A percentile compares a stretch with the other conserved stretches of the same genome.
phyloP scores from a whole-genome alignment of 2,113 vertebrate species.

The Sigmodon hispidus region DNA sequence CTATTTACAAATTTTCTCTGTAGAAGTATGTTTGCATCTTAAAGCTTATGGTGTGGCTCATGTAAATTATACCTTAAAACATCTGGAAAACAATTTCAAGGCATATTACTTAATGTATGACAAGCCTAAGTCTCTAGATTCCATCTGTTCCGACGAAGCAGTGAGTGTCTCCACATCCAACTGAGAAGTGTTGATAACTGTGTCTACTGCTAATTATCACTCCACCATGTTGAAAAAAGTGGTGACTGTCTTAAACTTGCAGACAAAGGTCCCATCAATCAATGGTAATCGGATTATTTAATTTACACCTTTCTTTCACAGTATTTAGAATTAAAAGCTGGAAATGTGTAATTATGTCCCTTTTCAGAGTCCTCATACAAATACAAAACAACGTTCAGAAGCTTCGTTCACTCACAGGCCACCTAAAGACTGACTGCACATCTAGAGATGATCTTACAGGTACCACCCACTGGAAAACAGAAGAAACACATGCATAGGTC shows the following conservation, averaged over 20 bases:
- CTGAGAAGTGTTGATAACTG: slow-evolving; percentile 85
- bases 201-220: slow-evolving; percentile 86
- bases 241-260: slow-evolving; percentile 85
- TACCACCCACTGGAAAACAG: not conserved
- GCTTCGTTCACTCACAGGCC: slow-evolving; percentile 45
- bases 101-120: slow-evolving; percentile 84
- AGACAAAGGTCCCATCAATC: slow-evolving; percentile 85
- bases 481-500: not conserved
- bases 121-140: slow-evolving; percentile 80
- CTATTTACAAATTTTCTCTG: slow-evolving; percentile 47
- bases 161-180: slow-evolving; percentile 80
- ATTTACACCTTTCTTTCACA: slow-evolving; percentile 85
- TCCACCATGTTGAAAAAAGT: slow-evolving; percentile 84
- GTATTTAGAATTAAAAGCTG: slow-evolving; percentile 82
- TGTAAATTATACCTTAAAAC: slow-evolving; percentile 85
- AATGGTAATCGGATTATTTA: slow-evolving; percentile 86
- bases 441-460: not conserved
- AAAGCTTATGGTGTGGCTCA: slow-evolving; percentile 66
- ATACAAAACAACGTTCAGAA: slow-evolving; percentile 58
- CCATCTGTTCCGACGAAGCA: slow-evolving; percentile 87
- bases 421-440: not conserved
- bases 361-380: slow-evolving; percentile 62
- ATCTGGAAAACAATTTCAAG: slow-evolving; percentile 83
- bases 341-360: slow-evolving; percentile 82
- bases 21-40: slow-evolving; percentile 66